phyloP scores from a whole-genome alignment of 1,140 invertebrate genomes.

The Heliothis virescens region DNA sequence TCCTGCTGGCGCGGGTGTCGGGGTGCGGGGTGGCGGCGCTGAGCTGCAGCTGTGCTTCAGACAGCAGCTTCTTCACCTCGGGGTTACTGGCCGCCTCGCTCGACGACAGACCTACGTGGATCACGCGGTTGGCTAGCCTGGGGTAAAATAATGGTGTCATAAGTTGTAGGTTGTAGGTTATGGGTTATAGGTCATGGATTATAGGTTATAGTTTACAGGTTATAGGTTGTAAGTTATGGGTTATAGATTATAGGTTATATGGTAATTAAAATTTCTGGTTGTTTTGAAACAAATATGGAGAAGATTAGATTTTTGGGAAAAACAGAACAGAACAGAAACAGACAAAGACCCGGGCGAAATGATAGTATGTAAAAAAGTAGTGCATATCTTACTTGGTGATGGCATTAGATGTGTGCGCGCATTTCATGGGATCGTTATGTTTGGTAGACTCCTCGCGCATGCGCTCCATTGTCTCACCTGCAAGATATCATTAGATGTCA shows the following conservation, averaged over 20 bases:
- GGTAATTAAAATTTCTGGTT: too few relatives aligned
- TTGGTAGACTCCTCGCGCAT: slow-evolving; percentile 97
- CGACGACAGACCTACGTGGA: slow-evolving; percentile 98
- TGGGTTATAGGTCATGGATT: too few relatives aligned
- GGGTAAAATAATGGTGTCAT: too few relatives aligned
- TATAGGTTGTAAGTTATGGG: too few relatives aligned
- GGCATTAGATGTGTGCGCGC: slow-evolving; percentile 88
- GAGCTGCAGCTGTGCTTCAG: slow-evolving; percentile 92
- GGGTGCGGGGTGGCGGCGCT: slow-evolving; percentile 95
- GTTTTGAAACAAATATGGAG: background rate
- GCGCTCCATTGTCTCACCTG: slow-evolving; percentile 95
- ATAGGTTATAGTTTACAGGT: too few relatives aligned
- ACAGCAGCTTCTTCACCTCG: slow-evolving; percentile 93
- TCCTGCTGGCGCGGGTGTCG: slow-evolving; percentile 96
- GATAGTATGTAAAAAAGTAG: background rate
- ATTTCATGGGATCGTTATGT: slow-evolving; percentile 93
- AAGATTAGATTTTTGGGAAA: background rate
- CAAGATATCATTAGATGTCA: background rate
- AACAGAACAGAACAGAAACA: too few relatives aligned
- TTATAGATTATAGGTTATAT: too few relatives aligned
- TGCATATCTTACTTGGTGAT: slow-evolving; percentile 72
- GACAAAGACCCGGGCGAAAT: background rate
- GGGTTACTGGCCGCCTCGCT: slow-evolving; percentile 98
- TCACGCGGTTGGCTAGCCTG: slow-evolving; percentile 96
- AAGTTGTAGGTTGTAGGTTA: too few relatives aligned